These are phyloP conservation scores for Equus przewalskii DNA, from an alignment of 2,113 vertebrate genomes.

Conservation along the genomic window DNA sequence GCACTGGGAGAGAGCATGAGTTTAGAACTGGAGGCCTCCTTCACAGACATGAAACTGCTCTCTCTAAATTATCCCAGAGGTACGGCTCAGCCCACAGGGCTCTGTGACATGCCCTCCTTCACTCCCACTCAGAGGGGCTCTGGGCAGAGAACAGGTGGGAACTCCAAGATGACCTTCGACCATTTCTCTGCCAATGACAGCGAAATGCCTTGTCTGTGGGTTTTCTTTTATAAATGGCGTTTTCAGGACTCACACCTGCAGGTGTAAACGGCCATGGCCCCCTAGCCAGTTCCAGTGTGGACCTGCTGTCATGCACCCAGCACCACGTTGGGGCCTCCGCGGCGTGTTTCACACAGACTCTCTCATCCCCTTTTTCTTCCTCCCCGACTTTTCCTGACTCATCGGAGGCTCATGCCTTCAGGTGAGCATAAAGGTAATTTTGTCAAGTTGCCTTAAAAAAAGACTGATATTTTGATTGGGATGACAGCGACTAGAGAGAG, in stretches of 20 bases:
- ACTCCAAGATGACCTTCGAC: neutral
- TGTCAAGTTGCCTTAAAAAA: neutral
- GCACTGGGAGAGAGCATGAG: neutral
- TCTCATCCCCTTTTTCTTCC: neutral
- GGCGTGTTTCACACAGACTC: fast-evolving
- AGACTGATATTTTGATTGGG: neutral
- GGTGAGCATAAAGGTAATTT: neutral
- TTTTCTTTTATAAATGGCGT: neutral
- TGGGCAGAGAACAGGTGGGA: neutral
- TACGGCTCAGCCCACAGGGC: neutral
- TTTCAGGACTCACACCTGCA: neutral
- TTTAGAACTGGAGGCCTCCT: neutral
- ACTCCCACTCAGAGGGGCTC: neutral
- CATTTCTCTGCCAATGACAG: fast-evolving
- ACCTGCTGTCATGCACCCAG: too few species aligned
- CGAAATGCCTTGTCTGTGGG: neutral
- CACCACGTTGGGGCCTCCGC: neutral
- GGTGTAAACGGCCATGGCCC: too few species aligned
- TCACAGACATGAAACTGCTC: neutral
- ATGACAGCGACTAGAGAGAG: neutral
- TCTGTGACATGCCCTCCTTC: neutral
- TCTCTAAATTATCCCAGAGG: neutral
- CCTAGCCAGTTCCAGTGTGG: too few species aligned
- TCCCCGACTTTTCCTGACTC: neutral
- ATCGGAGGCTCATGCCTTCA: neutral